These are phyloP conservation scores for Paratrypauchen microcephalus DNA, from an alignment of 2,797 vertebrate species.

Conservation along the genomic window DNA sequence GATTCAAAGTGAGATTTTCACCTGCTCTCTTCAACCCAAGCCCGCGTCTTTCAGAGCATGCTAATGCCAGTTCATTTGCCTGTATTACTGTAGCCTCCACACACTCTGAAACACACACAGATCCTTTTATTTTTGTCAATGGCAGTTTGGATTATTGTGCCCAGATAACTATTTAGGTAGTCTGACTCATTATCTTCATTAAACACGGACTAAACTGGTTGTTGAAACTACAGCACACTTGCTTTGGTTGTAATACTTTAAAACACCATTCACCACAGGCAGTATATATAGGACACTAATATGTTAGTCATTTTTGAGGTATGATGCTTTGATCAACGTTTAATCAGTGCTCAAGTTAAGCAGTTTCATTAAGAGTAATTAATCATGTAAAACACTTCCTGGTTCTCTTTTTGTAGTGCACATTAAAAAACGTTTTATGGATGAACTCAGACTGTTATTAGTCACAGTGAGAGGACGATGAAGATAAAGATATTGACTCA, in stretches of 20 bases:
- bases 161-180: conserved; percentile 63
- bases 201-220: conserved; percentile 60
- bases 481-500: conserved; percentile 51
- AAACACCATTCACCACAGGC: conserved; percentile 6
- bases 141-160: conserved; percentile 69
- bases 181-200: conserved; percentile 72
- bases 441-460: conserved; percentile 13
- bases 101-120: conserved; percentile 42
- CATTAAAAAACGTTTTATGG: conserved; percentile 1
- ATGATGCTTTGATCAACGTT: neutral
- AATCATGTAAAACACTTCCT: conserved; percentile 1
- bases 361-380: neutral
- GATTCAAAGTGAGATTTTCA: conserved; percentile 80
- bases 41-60: conserved; percentile 73
- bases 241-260: conserved; percentile 31
- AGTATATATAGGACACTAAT: neutral
- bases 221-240: conserved; percentile 41
- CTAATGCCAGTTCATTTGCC: conserved; percentile 76
- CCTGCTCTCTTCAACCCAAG: conserved; percentile 73
- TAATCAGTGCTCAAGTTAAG: neutral
- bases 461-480: conserved; percentile 27
- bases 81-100: conserved; percentile 69
- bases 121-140: conserved; percentile 53
- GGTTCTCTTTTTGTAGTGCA: neutral
- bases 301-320: neutral